These are phyloP conservation scores for Drepana falcataria DNA, from an alignment of 2,888 invertebrate species.

Conservation along the genomic window DNA sequence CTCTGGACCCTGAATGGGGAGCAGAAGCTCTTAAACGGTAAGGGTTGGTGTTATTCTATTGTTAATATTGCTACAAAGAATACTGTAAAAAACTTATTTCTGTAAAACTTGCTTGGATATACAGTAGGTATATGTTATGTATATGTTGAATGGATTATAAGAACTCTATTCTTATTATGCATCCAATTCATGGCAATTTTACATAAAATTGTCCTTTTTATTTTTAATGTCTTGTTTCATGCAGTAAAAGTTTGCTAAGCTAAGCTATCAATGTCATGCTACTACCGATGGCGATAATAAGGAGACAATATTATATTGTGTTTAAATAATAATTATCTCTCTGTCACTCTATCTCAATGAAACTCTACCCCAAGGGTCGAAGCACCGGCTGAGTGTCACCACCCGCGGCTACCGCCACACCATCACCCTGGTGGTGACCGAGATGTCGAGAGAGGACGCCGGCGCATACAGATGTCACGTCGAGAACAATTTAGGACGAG, in stretches of 20 bases:
- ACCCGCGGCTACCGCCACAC: conserved; percentile 79
- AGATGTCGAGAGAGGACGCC: conserved; percentile 79
- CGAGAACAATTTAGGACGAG: conserved; percentile 82
- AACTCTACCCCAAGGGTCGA: conserved; percentile 36
- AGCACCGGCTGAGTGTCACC: conserved; percentile 47
- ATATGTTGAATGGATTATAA: too few relatives aligned
- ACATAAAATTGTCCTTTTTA: too few relatives aligned
- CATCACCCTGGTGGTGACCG: conserved; percentile 78
- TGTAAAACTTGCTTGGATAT: too few relatives aligned
- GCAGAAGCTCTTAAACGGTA: conserved; percentile 81
- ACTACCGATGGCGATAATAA: too few relatives aligned
- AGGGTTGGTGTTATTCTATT: conserved; percentile 22
- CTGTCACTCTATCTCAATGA: not conserved
- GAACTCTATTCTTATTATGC: too few relatives aligned
- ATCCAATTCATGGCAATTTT: too few relatives aligned
- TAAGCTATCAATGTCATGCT: too few relatives aligned
- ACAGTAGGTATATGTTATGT: too few relatives aligned
- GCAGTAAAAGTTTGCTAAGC: too few relatives aligned
- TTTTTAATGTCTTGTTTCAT: too few relatives aligned
- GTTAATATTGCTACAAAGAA: not conserved
- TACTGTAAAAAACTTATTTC: too few relatives aligned
- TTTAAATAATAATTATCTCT: not conserved
- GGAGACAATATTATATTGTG: too few relatives aligned
- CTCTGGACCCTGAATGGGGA: conserved; percentile 85
- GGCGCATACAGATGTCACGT: conserved; percentile 83